A percentile compares a stretch with the other conserved stretches of the same genome.
These are phyloP conservation scores for Stenodera caucasica DNA, from an alignment of 2,888 invertebrate species.

Conservation along the genomic window DNA sequence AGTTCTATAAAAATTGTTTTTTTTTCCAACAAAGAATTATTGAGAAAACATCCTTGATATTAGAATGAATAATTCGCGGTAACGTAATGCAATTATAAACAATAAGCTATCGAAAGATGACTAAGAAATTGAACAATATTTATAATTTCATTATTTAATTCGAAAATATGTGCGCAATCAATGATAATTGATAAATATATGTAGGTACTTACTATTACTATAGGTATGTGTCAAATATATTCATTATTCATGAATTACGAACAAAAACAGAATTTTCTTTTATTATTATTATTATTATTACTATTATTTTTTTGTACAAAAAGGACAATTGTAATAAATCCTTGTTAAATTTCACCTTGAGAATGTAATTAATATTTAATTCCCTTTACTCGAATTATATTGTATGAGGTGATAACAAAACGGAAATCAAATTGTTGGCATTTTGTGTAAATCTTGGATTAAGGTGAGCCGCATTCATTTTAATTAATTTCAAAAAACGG, in stretches of 20 bases:
- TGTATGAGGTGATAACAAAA: constrained; percentile 14
- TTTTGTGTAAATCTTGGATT: constrained; percentile 9
- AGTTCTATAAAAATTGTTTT: too few relatives aligned
- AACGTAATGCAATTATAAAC: background rate
- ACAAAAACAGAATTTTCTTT: background rate
- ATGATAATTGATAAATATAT: background rate
- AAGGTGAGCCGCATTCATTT: constrained; percentile 19
- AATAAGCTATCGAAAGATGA: background rate
- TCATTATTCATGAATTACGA: background rate
- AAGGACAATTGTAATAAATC: background rate
- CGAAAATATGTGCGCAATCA: background rate
- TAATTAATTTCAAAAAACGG: constrained; percentile 8
- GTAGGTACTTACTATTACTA: too few relatives aligned
- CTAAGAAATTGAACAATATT: constrained; percentile 3
- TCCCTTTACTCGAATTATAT: constrained; percentile 6
- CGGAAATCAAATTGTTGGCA: constrained; percentile 17
- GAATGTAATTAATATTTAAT: constrained; percentile 5
- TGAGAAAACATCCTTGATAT: background rate
- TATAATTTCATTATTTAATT: background rate
- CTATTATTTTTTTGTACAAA: background rate
- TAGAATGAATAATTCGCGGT: background rate
- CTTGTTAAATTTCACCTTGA: constrained; percentile 2
- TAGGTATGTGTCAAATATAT: background rate
- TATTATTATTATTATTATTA: background rate
- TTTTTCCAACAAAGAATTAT: background rate